These are phyloP conservation scores for Apomyelois bistriatella DNA, from an alignment of 2,888 invertebrate species.

Conservation along the genomic window DNA sequence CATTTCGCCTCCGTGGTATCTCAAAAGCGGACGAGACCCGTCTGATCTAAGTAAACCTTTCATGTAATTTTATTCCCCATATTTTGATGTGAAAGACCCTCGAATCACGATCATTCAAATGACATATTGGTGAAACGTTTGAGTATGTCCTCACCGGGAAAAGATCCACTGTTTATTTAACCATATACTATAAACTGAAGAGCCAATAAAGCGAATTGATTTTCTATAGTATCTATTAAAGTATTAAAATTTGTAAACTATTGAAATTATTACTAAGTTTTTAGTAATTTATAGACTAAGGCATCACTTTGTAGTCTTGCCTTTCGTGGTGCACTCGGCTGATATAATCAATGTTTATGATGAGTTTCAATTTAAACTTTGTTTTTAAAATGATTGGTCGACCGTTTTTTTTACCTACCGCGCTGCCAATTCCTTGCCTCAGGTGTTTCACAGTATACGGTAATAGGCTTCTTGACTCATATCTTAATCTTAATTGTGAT, in stretches of 20 bases:
- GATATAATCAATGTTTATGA: too few relatives aligned
- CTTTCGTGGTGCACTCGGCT: too few relatives aligned
- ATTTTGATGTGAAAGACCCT: slow-evolving; percentile 63
- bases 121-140: slow-evolving; percentile 72
- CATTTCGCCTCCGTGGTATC: slow-evolving; percentile 48
- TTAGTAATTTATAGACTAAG: too few relatives aligned
- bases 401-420: too few relatives aligned
- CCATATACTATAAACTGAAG: slow-evolving; percentile 54
- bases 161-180: slow-evolving; percentile 57
- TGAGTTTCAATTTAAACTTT: too few relatives aligned
- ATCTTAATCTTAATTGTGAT: too few relatives aligned
- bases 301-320: too few relatives aligned
- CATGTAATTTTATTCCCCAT: slow-evolving; percentile 71
- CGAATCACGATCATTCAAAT: slow-evolving; percentile 69
- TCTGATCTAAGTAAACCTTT: slow-evolving; percentile 70
- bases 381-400: too few relatives aligned
- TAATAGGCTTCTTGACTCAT: too few relatives aligned
- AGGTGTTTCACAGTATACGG: too few relatives aligned
- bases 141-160: slow-evolving; percentile 55
- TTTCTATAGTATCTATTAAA: slow-evolving; percentile 36
- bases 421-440: too few relatives aligned
- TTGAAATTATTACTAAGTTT: too few relatives aligned
- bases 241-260: slow-evolving; percentile 8
- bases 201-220: slow-evolving; percentile 59
- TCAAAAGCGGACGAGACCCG: slow-evolving; percentile 49